Evolutionary conservation across 2,888 invertebrate genomes (phyloP).

Genomic region (Cantharis flavilabris): DNA sequence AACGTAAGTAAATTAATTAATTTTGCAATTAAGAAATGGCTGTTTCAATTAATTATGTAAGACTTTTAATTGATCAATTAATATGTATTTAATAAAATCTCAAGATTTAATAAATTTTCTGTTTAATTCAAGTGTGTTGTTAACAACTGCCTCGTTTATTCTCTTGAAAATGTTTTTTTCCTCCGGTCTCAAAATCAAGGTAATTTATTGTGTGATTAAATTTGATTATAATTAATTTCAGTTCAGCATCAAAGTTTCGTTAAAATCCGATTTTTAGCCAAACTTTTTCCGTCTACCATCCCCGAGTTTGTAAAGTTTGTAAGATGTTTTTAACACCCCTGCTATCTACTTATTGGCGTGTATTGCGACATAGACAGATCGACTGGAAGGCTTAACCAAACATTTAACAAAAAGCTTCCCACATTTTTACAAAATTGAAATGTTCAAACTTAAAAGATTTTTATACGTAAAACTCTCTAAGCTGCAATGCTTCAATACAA

Average conservation of each 20-base stretch:
- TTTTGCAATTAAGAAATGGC: not conserved
- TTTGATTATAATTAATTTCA: constrained; percentile 31
- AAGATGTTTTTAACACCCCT: constrained; percentile 27
- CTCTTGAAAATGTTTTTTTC: constrained; percentile 12
- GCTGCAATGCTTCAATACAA: constrained; percentile 3
- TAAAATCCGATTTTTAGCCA: constrained; percentile 18
- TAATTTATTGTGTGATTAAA: constrained; percentile 29
- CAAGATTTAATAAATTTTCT: not conserved
- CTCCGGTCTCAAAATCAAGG: constrained; percentile 17
- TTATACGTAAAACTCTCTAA: not conserved
- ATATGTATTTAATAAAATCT: constrained; percentile 3
- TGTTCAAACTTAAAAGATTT: constrained; percentile 16
- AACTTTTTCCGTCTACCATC: constrained; percentile 24
- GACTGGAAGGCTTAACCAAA: constrained; percentile 15
- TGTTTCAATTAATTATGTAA: not conserved
- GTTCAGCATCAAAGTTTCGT: constrained; percentile 25
- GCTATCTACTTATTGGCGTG: constrained; percentile 26
- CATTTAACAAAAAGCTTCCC: constrained; percentile 16
- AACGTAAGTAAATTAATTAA: constrained; percentile 5
- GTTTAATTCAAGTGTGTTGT: constrained; percentile 5
- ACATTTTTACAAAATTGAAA: constrained; percentile 19
- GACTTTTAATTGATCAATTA: constrained; percentile 13
- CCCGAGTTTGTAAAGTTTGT: constrained; percentile 22
- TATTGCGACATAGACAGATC: constrained; percentile 26
- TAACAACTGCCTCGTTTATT: constrained; percentile 19